These are phyloP conservation scores for Andrena bicolor DNA, from an alignment of 2,888 invertebrate genomes.

Conservation along the genomic window DNA sequence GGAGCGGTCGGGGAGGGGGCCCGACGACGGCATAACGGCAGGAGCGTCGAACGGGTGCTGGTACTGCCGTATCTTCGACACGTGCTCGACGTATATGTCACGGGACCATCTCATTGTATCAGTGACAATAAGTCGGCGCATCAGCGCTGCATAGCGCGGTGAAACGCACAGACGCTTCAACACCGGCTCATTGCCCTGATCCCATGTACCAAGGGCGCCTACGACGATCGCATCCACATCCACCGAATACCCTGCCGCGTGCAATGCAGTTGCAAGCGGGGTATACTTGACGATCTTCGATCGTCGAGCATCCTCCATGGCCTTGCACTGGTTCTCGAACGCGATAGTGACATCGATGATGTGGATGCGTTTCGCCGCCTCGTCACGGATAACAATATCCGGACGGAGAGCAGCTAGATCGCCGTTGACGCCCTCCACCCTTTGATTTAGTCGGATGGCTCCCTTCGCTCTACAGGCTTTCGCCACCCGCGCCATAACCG, in stretches of 20 bases:
- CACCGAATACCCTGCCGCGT: background rate
- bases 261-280: slow-evolving; percentile 57
- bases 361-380: slow-evolving; percentile 52
- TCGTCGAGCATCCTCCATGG: slow-evolving; percentile 67
- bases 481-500: slow-evolving; percentile 65
- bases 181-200: no score
- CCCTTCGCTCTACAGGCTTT: slow-evolving; percentile 55
- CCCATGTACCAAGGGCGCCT: no score
- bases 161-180: no score
- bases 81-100: no score
- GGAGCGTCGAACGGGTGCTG: no score
- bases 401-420: slow-evolving; percentile 50
- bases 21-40: no score
- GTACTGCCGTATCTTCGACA: no score
- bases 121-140: no score
- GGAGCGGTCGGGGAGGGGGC: no score
- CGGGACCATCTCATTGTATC: no score
- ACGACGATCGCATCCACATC: background rate
- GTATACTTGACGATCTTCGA: slow-evolving; percentile 70
- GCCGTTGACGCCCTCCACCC: slow-evolving; percentile 47
- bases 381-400: slow-evolving; percentile 65
- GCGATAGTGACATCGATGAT: slow-evolving; percentile 77
- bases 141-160: no score
- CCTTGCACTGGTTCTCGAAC: slow-evolving; percentile 74
- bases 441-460: slow-evolving; percentile 51